Evolutionary conservation across 2,113 vertebrate genomes (phyloP), one percentile per base, ranked within the genome.

Genomic region (Laticauda colubrina): DNA sequence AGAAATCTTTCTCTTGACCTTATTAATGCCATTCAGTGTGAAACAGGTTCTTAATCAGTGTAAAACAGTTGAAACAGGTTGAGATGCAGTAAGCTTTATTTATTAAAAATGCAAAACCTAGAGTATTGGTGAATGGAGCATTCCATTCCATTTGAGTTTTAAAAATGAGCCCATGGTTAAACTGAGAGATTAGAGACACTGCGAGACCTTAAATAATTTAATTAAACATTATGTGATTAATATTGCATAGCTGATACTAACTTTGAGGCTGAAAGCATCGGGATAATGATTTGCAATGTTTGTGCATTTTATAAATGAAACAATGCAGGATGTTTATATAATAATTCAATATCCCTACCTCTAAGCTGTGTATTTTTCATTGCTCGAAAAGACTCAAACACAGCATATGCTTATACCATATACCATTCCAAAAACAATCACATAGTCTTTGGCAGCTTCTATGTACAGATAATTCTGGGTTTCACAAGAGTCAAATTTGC

Each of bases 271-370:
- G 21, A 55, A 93, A 92, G 93, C 8, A 7, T 94, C 93, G 93
- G 88, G 94, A 92, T 4, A 89, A 20, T 91, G 39, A 85, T 64
- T 93, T 20, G 12, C 92, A 94, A 53, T 18, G 90, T 92, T 94
- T 96, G 93, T 95, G 18, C 23, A 87, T 87, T 93, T 89, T 56
- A 45, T 85, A 94, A 97, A 94, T 43, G 5, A 94, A 96, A 90
- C 29, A 81, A 86, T 94, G 90, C 57, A 94, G 94, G 89, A 54
- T 92, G 2, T 18, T 20, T 89, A 75, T 95, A 93, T 93, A 94
- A 94, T 94, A 89, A 93, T 95, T 93, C 26, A 94, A 92, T 7
- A 26, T 88, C 61, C 6, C 1, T 8, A 53, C 6, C 95, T 89
- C 85, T 89, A 93, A 90, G 0, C 93, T 86, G 94, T 95, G 87